A percentile compares a stretch with the other conserved stretches of the same genome.
Evolutionary conservation across 2,888 invertebrate species (phyloP).

Genomic region (Cheilosia soror): DNA sequence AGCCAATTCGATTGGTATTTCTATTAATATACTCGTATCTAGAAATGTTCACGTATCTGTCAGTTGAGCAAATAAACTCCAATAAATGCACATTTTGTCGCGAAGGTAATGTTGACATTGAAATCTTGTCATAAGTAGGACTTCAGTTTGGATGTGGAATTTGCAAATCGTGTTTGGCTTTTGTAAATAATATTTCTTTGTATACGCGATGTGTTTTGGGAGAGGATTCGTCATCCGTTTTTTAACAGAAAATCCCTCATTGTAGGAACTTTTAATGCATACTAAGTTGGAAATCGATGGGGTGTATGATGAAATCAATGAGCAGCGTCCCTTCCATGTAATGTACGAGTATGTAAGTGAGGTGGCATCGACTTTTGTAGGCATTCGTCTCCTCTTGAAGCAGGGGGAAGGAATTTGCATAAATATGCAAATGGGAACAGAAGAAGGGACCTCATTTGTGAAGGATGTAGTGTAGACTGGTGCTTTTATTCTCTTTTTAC

Average conservation of each 20-base stretch:
- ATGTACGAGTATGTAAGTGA: too few relatives aligned
- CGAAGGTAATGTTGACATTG: slow-evolving; percentile 17
- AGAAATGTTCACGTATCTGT: background rate
- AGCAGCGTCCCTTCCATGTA: too few relatives aligned
- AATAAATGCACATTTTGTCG: background rate
- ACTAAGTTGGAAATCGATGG: background rate
- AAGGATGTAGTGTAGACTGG: slow-evolving; percentile 25
- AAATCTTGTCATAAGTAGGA: slow-evolving; percentile 9
- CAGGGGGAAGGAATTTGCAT: slow-evolving; percentile 4
- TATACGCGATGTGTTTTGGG: background rate
- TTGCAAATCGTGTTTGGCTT: background rate
- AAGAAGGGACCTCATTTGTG: slow-evolving; percentile 18
- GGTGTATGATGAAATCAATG: slow-evolving; percentile 7
- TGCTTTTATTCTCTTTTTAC: background rate
- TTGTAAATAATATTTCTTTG: background rate
- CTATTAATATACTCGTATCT: background rate
- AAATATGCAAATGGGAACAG: slow-evolving; percentile 31
- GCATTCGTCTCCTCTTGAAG: background rate
- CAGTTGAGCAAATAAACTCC: background rate
- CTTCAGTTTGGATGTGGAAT: background rate
- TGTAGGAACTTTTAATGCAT: slow-evolving; percentile 19
- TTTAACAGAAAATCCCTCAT: background rate
- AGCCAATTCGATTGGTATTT: background rate
- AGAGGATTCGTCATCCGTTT: background rate
- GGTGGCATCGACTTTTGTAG: background rate